Conservation (phyloP, 30 jellyfish, hydroid and myxozoan species). For the Aurelia aurita region DNA sequence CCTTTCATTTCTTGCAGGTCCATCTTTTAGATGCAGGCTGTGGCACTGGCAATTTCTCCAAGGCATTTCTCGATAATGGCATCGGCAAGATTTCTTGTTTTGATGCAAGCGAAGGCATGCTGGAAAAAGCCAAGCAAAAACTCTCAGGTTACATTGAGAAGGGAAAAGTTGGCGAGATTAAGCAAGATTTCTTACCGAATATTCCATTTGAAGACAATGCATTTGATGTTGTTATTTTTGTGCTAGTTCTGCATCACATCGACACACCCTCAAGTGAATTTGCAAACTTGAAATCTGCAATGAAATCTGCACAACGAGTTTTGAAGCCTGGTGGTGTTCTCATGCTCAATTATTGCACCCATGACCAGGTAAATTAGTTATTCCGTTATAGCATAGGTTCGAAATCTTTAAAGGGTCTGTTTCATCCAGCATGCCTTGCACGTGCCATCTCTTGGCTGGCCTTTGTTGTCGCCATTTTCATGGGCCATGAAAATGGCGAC, state of each 20-base stretch:
- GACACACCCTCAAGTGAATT: conserved; percentile 36
- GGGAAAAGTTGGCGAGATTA: conserved; percentile 23
- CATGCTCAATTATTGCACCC: conserved; percentile 18
- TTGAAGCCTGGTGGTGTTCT: conserved; percentile 43
- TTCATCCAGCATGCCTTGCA: too few species aligned
- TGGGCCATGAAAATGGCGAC: too few species aligned
- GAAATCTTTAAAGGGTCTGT: too few species aligned
- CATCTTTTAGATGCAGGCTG: conserved; percentile 83
- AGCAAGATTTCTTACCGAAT: conserved; percentile 63
- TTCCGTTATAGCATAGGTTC: too few species aligned
- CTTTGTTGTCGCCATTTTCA: too few species aligned
- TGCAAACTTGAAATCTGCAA: conserved; percentile 18
- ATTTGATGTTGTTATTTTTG: conserved; percentile 69
- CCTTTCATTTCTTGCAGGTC: conserved; percentile 53
- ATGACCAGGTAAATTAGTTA: conserved; percentile 23
- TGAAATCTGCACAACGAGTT: conserved; percentile 22
- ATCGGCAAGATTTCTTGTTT: conserved; percentile 48
- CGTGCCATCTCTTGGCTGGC: too few species aligned
- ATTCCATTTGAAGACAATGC: conserved; percentile 55
- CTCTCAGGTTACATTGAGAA: background rate
- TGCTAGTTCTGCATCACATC: conserved; percentile 79
- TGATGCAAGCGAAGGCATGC: conserved; percentile 88
- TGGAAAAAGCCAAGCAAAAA: conserved; percentile 57
- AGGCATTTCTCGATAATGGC: conserved; percentile 69
- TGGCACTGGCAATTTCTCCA: conserved; percentile 88